Conservation (phyloP, 2,113 vertebrate species). For the Pseudorectes ferrugineus region DNA sequence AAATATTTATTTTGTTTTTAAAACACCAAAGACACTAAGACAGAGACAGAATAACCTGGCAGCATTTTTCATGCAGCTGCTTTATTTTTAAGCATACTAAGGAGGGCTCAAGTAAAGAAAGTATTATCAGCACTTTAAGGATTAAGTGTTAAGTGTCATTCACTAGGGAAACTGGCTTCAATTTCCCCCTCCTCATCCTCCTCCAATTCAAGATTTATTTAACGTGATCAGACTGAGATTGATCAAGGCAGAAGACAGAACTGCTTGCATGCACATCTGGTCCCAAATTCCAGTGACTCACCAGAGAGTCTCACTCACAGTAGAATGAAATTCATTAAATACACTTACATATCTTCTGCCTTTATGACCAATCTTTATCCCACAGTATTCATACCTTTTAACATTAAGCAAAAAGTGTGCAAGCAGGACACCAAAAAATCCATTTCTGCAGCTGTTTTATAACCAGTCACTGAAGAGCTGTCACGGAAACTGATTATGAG, state of each 20-base stretch:
- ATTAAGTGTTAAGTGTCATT: slow-evolving; percentile 46
- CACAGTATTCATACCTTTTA: background rate
- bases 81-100: slow-evolving; percentile 20
- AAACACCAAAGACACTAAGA: background rate
- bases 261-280: background rate
- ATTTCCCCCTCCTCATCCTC: background rate
- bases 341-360: background rate
- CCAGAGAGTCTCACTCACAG: background rate
- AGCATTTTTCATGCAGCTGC: background rate
- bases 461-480: background rate
- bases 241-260: slow-evolving; percentile 4
- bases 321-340: background rate
- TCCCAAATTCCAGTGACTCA: background rate
- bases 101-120: slow-evolving; percentile 26
- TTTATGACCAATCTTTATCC: background rate
- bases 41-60: background rate
- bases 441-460: background rate
- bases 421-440: background rate
- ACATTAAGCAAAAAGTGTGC: background rate
- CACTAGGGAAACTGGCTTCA: slow-evolving; percentile 21
- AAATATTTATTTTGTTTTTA: slow-evolving; percentile 28
- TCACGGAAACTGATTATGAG: background rate
- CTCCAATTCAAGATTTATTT: background rate
- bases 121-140: slow-evolving; percentile 54
- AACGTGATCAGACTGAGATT: background rate